A percentile compares a stretch with the other conserved stretches of the same genome.
Evolutionary conservation across 2,888 invertebrate species (phyloP).

Genomic region (Ectemnius lituratus): DNA sequence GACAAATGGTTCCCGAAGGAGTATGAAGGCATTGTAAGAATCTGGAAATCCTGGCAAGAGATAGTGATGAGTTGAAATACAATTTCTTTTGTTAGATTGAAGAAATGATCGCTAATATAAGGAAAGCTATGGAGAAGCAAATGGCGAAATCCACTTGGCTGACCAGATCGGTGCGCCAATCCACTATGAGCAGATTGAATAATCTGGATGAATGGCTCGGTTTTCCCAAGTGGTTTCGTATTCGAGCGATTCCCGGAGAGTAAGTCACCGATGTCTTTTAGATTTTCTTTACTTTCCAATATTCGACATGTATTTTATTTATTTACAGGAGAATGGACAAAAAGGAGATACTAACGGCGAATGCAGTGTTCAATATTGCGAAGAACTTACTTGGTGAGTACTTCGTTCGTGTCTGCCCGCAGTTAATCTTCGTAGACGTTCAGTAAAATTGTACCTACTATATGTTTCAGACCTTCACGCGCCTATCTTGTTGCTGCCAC

Average conservation of each 20-base stretch:
- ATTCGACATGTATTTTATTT: too few relatives aligned
- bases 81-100: neutral
- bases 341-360: neutral
- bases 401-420: neutral
- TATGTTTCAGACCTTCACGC: constrained; percentile 2
- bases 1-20: neutral
- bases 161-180: neutral
- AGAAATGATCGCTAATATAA: neutral
- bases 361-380: neutral
- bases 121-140: neutral
- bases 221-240: neutral
- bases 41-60: too few relatives aligned
- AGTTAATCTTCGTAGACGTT: neutral
- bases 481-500: neutral
- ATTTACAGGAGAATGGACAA: neutral
- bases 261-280: too few relatives aligned
- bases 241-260: too few relatives aligned
- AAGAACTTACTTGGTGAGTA: neutral
- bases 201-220: neutral
- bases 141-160: neutral
- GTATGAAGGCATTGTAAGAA: neutral
- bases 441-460: neutral
- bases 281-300: too few relatives aligned
- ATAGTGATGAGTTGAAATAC: too few relatives aligned
- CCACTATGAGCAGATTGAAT: neutral